Evolutionary conservation across 2,797 vertebrate genomes (phyloP), one percentile per base, ranked within the genome.

Genomic region (Leptatherina wallacei): DNA sequence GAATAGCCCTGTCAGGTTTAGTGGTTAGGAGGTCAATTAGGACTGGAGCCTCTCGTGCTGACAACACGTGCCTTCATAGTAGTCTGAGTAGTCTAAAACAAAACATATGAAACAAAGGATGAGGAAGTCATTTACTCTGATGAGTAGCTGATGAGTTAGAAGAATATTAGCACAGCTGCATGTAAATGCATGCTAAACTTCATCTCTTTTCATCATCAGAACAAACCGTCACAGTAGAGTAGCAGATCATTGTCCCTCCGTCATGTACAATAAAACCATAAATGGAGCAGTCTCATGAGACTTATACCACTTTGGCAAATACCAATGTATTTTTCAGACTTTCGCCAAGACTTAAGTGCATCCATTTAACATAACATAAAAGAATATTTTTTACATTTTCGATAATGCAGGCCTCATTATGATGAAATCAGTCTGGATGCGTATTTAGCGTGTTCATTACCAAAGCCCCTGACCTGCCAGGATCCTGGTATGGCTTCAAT

Each of bases 401-500:
- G 75, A 65, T 62, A 66, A 75, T 77, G 51, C 65, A 80, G 65
- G 75, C 77, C 73, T 88, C 85, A 80, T 84, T 85, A 79, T 83
- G 89, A 87, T 84, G 84, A 91, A 92, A 93, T 90, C 88, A 88
- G 85, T 77, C 86, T 69, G 80, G 83, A 84, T 77, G 79, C 90
- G 88, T 83, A 91, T 89, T 90, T 88, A 86, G 88, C 88, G 91
- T 90, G 85, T 93, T 94, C 90, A 93, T 93, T 91, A 93, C 87
- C 58, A 59, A 82, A 89, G 87, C 78, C 73, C 81, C 82, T 83
- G 91, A 94, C 95, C 95, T 95, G 96, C 96, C 95, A 96, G 93
- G 93, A 93, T 94, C 85, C 88, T 94, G 94, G 95, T 95, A 95
- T 96, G 95, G 95, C 93, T 97, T 97, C 95, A 95, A 97, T 97